Base-by-base conservation (phyloP, 2,888 invertebrate species). In the Philereme transversata region DNA sequence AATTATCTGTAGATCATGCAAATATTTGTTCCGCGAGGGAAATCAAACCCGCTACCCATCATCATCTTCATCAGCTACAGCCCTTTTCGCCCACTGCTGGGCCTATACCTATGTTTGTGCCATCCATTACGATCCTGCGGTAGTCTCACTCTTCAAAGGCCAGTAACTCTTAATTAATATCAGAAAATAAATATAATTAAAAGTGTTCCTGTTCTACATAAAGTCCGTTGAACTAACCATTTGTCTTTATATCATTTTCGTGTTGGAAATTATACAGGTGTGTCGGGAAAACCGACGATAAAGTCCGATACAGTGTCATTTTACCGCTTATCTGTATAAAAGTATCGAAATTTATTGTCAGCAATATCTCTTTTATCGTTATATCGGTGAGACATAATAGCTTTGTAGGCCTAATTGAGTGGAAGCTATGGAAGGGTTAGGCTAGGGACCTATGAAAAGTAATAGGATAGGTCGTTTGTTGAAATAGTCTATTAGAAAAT, bases 221-320 rank as follows among this genome's bases (percentile, higher is more conserved):
- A 45, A 49, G 53, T 59, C n/a, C 53, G 38, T 43, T 22, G 54
- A 60, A 53, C 58, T 49, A 41, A 38, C 51, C 44, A 48, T 48
- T 46, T 33, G 43, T 48, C 52, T 36, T 36, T 52, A 53, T 51
- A 46, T 53, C 52, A 54, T 57, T 51, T 53, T 46, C 51, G 57
- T 58, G 61, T 59, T 49, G 64, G 51, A 64, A 67, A 69, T 69
- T 55, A 65, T 60, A 65, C 63, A 61, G 65, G 56, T 62, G 53
- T 60, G 61, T 60, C 53, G 69, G 69, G 22, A 69, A 69, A 67
- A 52, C 69, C 69, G 55, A 53, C 60, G 48, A 65, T 67, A 64
- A 62, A 65, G 49, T 54, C 36, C 40, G 33, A 57, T 52, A 55
- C 53, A 48, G 52, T 62, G 65, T 60, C 58, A 62, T 64, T 63